A percentile compares a stretch with the other conserved stretches of the same genome.
Conservation (phyloP, 2,888 invertebrate genomes). For the Furcula furcula region DNA sequence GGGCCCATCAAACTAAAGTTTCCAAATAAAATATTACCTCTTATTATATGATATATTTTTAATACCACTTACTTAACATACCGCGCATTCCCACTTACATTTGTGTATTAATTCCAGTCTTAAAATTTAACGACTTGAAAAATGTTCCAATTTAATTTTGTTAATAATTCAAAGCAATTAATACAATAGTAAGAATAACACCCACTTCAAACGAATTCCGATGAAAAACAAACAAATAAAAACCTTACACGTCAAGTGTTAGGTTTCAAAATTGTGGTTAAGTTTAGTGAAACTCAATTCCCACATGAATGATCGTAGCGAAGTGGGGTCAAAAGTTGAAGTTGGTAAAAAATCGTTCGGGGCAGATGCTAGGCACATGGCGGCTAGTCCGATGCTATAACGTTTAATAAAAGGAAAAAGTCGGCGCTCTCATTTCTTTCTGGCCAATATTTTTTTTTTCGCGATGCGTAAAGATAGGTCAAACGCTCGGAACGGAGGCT, state of each 20-base stretch:
- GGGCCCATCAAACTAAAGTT: no score
- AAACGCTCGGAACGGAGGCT: conserved; percentile 8
- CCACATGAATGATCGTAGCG: conserved; percentile 75
- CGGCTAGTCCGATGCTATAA: conserved; percentile 35
- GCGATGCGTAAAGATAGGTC: conserved; percentile 25
- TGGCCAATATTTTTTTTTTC: conserved; percentile 24
- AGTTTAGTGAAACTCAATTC: conserved; percentile 62
- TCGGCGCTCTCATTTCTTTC: conserved; percentile 28
- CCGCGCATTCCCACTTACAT: no score
- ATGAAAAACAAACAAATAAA: conserved; percentile 31
- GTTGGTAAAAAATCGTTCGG: conserved; percentile 61
- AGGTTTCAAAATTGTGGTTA: conserved; percentile 54
- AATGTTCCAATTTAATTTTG: conserved; percentile 28
- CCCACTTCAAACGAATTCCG: conserved; percentile 44
- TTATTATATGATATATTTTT: no score
- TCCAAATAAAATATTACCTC: no score
- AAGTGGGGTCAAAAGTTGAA: conserved; percentile 77
- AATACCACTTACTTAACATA: no score
- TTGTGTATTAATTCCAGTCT: background rate
- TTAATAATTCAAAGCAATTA: conserved; percentile 58
- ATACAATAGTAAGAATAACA: conserved; percentile 55
- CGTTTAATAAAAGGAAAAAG: conserved; percentile 43
- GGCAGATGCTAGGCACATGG: conserved; percentile 77
- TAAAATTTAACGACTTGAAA: conserved; percentile 18
- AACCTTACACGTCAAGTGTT: conserved; percentile 37